These are phyloP conservation scores for Noctuana brunneofusca DNA, from an alignment of 2,888 invertebrate genomes.

Conservation along the genomic window DNA sequence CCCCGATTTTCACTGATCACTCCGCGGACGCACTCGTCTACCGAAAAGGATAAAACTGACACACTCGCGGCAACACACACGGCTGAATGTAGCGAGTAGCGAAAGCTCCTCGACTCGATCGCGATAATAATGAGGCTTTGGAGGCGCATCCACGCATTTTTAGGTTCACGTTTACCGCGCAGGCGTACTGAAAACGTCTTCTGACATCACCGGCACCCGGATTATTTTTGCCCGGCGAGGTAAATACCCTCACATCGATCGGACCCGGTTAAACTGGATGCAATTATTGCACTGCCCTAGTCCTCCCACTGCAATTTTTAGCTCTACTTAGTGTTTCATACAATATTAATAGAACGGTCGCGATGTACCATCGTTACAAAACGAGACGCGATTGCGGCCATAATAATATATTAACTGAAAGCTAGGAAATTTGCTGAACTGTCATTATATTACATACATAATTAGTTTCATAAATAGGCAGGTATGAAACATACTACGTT, in stretches of 20 bases:
- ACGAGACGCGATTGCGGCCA: neutral
- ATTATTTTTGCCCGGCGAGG: conserved; percentile 82
- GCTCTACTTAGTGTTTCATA: conserved; percentile 16
- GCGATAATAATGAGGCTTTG: conserved; percentile 49
- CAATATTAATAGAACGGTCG: conserved; percentile 10
- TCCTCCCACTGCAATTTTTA: conserved; percentile 62
- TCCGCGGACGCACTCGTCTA: conserved; percentile 37
- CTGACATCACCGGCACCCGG: conserved; percentile 81
- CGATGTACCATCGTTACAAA: conserved; percentile 21
- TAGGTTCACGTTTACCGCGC: conserved; percentile 46
- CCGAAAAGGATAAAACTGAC: conserved; percentile 37
- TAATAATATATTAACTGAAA: conserved; percentile 11
- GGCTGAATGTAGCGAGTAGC: conserved; percentile 39
- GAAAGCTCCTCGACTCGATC: conserved; percentile 47
- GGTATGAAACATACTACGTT: too few relatives aligned
- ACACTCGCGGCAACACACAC: conserved; percentile 41
- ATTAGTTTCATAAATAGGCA: too few relatives aligned
- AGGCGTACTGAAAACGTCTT: conserved; percentile 51
- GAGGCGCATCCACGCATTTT: conserved; percentile 52
- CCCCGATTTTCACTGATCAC: conserved; percentile 39
- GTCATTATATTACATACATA: too few relatives aligned
- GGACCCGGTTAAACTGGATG: conserved; percentile 79
- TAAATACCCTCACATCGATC: conserved; percentile 83
- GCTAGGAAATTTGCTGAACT: neutral
- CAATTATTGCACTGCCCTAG: conserved; percentile 81